Conservation (phyloP, 2,888 invertebrate species). For the Exocentrus adspersus region DNA sequence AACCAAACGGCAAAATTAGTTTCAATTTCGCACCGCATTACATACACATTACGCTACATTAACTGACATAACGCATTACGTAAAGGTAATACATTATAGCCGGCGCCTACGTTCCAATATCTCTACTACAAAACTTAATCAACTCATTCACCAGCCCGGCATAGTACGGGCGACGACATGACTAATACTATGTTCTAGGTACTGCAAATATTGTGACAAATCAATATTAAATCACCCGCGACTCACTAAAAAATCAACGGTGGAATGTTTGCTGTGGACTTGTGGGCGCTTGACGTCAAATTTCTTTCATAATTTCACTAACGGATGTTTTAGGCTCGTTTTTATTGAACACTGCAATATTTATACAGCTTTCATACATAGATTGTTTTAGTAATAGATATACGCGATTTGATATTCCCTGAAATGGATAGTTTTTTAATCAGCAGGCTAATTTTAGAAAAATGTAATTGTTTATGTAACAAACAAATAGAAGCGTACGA, state of each 20-base stretch:
- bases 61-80: background rate
- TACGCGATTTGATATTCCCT: background rate
- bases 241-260: background rate
- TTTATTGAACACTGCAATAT: background rate
- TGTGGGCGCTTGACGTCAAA: background rate
- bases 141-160: background rate
- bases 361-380: background rate
- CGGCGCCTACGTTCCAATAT: background rate
- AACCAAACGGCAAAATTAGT: no score
- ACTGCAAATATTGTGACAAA: background rate
- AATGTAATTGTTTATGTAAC: no score
- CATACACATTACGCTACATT: background rate
- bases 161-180: background rate
- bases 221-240: background rate
- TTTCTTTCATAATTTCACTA: background rate
- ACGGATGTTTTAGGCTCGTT: background rate
- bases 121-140: conserved; percentile 1
- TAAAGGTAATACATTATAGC: background rate
- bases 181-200: background rate
- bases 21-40: no score
- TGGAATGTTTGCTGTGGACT: background rate
- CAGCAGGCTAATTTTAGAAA: no score
- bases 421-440: no score
- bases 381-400: background rate
- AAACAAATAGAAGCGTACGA: no score